Percentiles rank a stretch among this genome's conserved stretches.
These are phyloP conservation scores for Chalcis sispes DNA, from an alignment of 2,888 invertebrate genomes.

Conservation along the genomic window DNA sequence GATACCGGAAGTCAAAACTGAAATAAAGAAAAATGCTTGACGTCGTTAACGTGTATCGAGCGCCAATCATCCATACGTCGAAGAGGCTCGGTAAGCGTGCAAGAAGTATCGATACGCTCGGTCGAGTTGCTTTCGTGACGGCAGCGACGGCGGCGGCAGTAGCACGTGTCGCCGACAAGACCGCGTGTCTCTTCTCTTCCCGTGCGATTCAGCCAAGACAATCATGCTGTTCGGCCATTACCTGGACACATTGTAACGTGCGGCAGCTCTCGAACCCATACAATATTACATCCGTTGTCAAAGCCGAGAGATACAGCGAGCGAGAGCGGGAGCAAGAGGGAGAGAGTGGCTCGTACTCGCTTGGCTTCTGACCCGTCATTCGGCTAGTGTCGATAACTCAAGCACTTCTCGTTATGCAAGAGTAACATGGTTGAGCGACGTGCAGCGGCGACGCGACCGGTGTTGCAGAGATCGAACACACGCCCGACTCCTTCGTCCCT, in stretches of 20 bases:
- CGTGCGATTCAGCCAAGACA: constrained; percentile 59
- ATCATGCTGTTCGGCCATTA: constrained; percentile 63
- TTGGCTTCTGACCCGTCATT: constrained; percentile 58
- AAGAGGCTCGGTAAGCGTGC: constrained; percentile 29
- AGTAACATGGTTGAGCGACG: neutral
- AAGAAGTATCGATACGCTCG: neutral
- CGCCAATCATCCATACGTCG: too few relatives aligned
- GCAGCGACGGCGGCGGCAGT: neutral
- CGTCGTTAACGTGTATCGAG: too few relatives aligned
- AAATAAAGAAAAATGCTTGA: too few relatives aligned
- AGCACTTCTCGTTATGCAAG: constrained; percentile 24
- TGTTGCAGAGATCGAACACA: too few relatives aligned
- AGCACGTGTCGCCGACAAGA: constrained; percentile 23
- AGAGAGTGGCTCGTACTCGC: constrained; percentile 62
- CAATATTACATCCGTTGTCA: constrained; percentile 70
- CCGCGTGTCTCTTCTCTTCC: neutral
- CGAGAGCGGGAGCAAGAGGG: too few relatives aligned
- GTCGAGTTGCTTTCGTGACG: neutral
- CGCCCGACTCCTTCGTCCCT: too few relatives aligned
- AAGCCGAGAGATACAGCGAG: constrained; percentile 65
- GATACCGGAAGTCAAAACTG: too few relatives aligned
- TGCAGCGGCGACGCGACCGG: too few relatives aligned
- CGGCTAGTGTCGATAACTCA: constrained; percentile 69
- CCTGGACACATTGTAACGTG: constrained; percentile 64
- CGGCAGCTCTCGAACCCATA: constrained; percentile 56